phyloP scores from a whole-genome alignment of 2,888 invertebrate species.

The Scrobipalpa atriplicella region DNA sequence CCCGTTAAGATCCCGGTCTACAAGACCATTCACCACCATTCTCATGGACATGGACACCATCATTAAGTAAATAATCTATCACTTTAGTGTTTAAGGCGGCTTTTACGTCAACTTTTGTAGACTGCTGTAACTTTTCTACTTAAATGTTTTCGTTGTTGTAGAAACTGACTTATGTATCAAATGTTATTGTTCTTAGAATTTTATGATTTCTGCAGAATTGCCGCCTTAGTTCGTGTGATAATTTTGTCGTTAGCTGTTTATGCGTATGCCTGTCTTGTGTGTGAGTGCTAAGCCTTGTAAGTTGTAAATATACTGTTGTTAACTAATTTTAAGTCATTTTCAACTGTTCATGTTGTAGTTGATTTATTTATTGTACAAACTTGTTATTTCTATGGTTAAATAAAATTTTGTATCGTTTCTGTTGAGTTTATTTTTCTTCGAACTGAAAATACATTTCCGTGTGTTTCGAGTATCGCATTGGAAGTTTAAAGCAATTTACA shows the following conservation, averaged over 20 bases:
- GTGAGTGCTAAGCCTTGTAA: constrained; percentile 62
- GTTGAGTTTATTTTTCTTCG: constrained; percentile 1
- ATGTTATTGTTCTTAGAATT: neutral
- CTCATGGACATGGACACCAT: constrained; percentile 67
- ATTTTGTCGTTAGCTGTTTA: constrained; percentile 24
- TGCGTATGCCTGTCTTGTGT: constrained; percentile 36
- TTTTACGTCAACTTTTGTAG: neutral
- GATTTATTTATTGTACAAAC: constrained; percentile 79
- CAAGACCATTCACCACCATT: constrained; percentile 83
- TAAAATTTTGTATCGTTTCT: constrained; percentile 35
- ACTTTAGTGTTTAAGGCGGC: neutral
- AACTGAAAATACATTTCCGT: neutral
- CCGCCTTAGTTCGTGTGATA: constrained; percentile 32
- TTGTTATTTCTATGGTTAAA: constrained; percentile 45
- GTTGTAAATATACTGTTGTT: constrained; percentile 58
- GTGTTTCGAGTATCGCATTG: neutral
- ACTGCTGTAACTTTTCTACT: neutral
- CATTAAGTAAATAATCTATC: constrained; percentile 39
- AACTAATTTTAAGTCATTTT: constrained; percentile 81
- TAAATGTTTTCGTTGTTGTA: neutral
- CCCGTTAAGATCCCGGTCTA: constrained; percentile 88
- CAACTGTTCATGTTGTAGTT: constrained; percentile 82
- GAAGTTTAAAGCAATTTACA: neutral
- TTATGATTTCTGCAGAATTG: neutral
- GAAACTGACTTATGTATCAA: neutral